Percentiles rank a stretch among this genome's conserved stretches.
Conservation (phyloP, 2,888 invertebrate genomes). For the Heteromurus nitidus region DNA sequence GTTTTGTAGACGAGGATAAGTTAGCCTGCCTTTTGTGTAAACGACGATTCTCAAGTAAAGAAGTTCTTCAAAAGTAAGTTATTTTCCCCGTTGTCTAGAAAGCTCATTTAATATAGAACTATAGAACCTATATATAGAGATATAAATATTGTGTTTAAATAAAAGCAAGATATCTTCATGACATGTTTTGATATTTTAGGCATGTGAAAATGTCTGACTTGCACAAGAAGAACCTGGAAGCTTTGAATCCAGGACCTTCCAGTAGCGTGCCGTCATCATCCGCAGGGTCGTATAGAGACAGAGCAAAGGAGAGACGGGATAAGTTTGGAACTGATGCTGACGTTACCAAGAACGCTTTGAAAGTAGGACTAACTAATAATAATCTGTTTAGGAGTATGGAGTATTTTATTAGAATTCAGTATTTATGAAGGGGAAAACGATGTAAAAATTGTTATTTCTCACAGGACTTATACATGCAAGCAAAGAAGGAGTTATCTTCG, state of each 20-base stretch:
- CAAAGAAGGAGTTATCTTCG: conserved; percentile 76
- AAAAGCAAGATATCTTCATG: too few species aligned
- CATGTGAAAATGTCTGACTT: conserved; percentile 95
- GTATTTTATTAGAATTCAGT: too few species aligned
- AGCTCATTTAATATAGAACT: too few species aligned
- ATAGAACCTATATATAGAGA: too few species aligned
- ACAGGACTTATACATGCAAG: conserved; percentile 82
- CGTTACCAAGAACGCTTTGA: conserved; percentile 79
- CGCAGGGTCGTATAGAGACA: conserved; percentile 85
- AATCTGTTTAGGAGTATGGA: too few species aligned
- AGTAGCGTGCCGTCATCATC: conserved; percentile 62
- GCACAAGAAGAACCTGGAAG: conserved; percentile 89
- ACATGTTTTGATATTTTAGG: conserved; percentile 76
- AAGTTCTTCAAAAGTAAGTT: conserved; percentile 83
- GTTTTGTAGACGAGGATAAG: conserved; percentile 86
- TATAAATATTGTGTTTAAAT: too few species aligned
- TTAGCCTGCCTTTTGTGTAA: conserved; percentile 96
- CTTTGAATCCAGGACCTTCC: conserved; percentile 71
- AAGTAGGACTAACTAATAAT: conserved; percentile 75
- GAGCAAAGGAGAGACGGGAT: conserved; percentile 95
- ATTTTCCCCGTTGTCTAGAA: neutral
- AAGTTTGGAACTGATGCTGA: conserved; percentile 83
- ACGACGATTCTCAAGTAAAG: conserved; percentile 92
- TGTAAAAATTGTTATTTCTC: too few species aligned
- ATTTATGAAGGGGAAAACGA: too few species aligned